Percentiles rank a stretch among this genome's conserved stretches.
phyloP scores from a whole-genome alignment of 2,888 invertebrate genomes.

The Hofmannophila pseudospretella region DNA sequence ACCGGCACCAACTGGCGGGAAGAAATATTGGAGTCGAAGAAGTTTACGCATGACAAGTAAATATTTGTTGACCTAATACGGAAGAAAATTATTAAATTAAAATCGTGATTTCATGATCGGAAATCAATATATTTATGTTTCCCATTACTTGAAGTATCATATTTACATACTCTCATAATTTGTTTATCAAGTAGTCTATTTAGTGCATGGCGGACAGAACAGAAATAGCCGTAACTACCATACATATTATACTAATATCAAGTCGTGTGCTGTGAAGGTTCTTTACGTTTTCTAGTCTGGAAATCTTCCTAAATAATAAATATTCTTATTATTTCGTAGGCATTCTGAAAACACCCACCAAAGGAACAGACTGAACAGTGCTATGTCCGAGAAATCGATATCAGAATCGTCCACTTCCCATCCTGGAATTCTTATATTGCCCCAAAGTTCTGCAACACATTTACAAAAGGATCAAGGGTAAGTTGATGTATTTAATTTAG shows the following conservation, averaged over 20 bases:
- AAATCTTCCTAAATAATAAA: no score
- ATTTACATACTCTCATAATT: no score
- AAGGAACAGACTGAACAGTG: constrained; percentile 50
- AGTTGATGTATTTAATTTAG: constrained; percentile 12
- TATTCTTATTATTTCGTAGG: constrained; percentile 26
- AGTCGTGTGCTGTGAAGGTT: no score
- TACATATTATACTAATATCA: no score
- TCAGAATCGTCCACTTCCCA: constrained; percentile 49
- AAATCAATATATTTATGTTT: no score
- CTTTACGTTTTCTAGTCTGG: no score
- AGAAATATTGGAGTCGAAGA: constrained; percentile 67
- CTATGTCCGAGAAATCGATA: constrained; percentile 51
- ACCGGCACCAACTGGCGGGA: constrained; percentile 63
- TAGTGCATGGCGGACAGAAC: no score
- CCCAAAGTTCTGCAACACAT: constrained; percentile 54
- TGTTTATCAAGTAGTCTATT: no score
- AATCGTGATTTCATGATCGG: no score
- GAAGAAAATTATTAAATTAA: no score
- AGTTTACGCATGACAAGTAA: constrained; percentile 53
- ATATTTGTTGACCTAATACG: constrained; percentile 6
- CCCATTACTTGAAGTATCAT: no score
- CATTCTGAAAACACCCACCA: constrained; percentile 42
- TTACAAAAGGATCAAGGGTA: constrained; percentile 60
- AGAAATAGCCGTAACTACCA: no score
- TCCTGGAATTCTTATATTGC: constrained; percentile 61